Base-by-base conservation (phyloP, 2,113 vertebrate genomes). In the Vombatus ursinus region DNA sequence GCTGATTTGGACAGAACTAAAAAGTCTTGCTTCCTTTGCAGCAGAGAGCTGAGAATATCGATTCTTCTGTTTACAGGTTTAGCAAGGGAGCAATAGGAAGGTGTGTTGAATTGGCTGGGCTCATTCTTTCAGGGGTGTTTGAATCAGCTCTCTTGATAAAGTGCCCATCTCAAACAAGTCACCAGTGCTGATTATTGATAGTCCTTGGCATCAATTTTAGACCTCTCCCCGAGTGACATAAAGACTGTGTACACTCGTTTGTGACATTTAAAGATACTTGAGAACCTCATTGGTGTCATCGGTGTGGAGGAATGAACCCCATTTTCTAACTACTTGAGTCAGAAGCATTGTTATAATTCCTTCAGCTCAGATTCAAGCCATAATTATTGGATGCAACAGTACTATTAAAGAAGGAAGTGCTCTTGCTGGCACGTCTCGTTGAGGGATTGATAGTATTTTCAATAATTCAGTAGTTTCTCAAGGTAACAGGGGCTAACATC, bases 101-200 rank as follows among this genome's bases (percentile, higher is more conserved):
- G 24, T 44, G 48, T 54, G 47, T 52, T 28, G 95, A 95, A 93
- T 95, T 91, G 90, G 51, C n/a, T 95, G 31, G 68, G 89, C 24
- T 93, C 50, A 51, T 93, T 54, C 11, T 52, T 90, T 77, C 50
- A 93, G 10, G 6, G 1, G 26, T 92, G 7, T 90, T 57, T 51
- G 94, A 91, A 57, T 61, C 50, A 91, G 48, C 50, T 91, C 68
- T 94, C 8, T 90, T 50, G 6, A 52, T 90, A 26, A 52, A 92
- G 47, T 77, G 26, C n/a, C 68, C 68, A 84, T 44, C 77, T 95
- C 90, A 22, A 91, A 49, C 14, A 28, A 92, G 31, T 52, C 52
- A 93, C 96, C 44, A 53, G 90, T 96, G 91, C 48, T 91, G 93
- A 49, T 57, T 26, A 89, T 47, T 54, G 95, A 93, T 91, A 90